Conservation (phyloP, 2,888 invertebrate genomes). For the Panorpa germanica region DNA sequence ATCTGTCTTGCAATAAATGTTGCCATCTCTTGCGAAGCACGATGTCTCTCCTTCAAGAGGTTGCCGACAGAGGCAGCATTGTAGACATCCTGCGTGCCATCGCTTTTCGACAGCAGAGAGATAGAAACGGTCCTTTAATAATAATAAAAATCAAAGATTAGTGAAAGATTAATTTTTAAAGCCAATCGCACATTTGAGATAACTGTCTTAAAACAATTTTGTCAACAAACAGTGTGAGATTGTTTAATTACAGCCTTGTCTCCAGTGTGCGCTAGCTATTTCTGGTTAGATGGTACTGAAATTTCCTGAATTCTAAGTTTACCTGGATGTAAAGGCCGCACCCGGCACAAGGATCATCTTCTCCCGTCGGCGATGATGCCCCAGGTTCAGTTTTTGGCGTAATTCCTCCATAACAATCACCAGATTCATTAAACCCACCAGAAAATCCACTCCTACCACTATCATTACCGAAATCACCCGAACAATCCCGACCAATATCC, state of each 20-base stretch:
- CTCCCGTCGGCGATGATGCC: constrained; percentile 24
- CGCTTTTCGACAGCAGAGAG: constrained; percentile 78
- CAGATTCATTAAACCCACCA: constrained; percentile 5
- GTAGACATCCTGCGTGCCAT: constrained; percentile 84
- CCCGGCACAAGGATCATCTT: constrained; percentile 55
- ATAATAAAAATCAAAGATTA: constrained; percentile 4
- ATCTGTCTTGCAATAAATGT: constrained; percentile 92
- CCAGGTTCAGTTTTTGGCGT: constrained; percentile 25
- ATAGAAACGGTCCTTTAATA: constrained; percentile 59
- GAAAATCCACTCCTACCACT: constrained; percentile 15
- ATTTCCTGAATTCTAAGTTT: no score
- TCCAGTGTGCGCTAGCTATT: no score
- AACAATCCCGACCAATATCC: constrained; percentile 20
- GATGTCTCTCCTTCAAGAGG: constrained; percentile 79
- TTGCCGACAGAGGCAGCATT: constrained; percentile 79
- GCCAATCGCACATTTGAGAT: no score
- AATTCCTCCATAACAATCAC: constrained; percentile 13
- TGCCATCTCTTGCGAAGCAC: constrained; percentile 82
- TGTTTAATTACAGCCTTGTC: no score
- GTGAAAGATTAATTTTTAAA: constrained; percentile 1
- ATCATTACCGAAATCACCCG: constrained; percentile 18
- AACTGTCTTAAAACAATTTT: no score
- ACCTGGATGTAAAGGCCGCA: constrained; percentile 65
- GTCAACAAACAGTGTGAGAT: no score
- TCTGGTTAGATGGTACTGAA: no score